Base-by-base conservation (phyloP, 2,888 invertebrate genomes). In the Dicycla oo region DNA sequence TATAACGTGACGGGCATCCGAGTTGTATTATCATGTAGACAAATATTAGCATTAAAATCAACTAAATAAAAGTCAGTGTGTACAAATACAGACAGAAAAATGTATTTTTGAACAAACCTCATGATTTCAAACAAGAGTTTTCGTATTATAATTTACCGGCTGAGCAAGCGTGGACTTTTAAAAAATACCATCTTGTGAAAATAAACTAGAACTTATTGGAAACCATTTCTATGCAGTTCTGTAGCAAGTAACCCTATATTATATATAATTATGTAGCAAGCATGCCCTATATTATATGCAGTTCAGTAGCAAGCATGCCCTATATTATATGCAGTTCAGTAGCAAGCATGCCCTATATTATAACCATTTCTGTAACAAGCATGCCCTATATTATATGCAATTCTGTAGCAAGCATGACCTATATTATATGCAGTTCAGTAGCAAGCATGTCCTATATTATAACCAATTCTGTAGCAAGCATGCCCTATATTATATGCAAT, bases 121-220 rank as follows among this genome's bases (percentile, higher is more conserved):
- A 26, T 64, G 23, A 73, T 76, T 70, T 64, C 73, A 63, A 54
- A 63, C 67, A 23, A 57, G 49, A 65, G 34, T 26, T 76, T 26
- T 62, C 43, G 40, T 67, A 76, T 4, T 4, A 4, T 63, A 54
- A 64, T 75, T 75, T 71, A 66, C 51, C 65, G 38, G 54, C 3
- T 57, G 65, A 66, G 64, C 47, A 68, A 62, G 60, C 57, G 45
- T 57, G n/a, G 30, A 18, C 20, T 66, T 73, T 67, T 58, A 7
- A 51, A 45, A 61, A 51, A 30, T 45, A 74, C 49, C 49, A 38
- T 57, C 43, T 56, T 62, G 54, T 60, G 53, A 76, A 69, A 67
- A 67, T 43, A 58, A 51, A 54, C 7, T 49, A n/a, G 38, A n/a
- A 38, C 34, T 57, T n/a, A 34, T 15, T 40, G 6, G 2, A 8